A percentile compares a stretch with the other conserved stretches of the same genome.
Conservation (phyloP, 2,797 vertebrate genomes). For the Acanthurus leucopareius region DNA sequence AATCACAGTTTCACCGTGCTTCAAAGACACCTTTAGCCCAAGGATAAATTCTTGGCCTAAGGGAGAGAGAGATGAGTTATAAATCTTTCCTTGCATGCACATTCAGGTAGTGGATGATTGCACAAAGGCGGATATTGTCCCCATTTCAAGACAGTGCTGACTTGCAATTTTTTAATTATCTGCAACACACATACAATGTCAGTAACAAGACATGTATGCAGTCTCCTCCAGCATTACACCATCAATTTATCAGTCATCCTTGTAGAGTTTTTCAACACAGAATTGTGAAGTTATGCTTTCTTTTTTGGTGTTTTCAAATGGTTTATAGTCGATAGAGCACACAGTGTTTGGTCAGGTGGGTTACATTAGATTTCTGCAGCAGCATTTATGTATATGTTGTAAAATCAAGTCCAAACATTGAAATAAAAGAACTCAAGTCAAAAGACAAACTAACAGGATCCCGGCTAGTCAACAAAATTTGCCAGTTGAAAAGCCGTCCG, state of each 20-base stretch:
- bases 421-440: neutral
- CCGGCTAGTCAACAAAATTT: neutral
- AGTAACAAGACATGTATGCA: no score
- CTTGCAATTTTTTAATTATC: no score
- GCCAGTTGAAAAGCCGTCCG: neutral
- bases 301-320: neutral
- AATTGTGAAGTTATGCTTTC: neutral
- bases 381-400: neutral
- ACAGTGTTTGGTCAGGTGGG: neutral
- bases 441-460: neutral
- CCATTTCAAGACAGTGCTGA: no score
- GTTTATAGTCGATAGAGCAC: neutral
- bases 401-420: neutral
- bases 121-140: no score
- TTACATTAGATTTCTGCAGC: neutral
- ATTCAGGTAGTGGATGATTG: no score
- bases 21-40: no score
- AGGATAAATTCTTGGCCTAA: no score
- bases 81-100: no score
- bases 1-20: slow-evolving; percentile 39
- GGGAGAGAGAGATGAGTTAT: no score
- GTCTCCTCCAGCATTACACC: no score
- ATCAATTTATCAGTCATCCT: no score
- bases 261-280: neutral
- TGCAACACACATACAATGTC: no score